Evolutionary conservation across 2,797 vertebrate genomes (phyloP).

Genomic region (Chelonia mydas): DNA sequence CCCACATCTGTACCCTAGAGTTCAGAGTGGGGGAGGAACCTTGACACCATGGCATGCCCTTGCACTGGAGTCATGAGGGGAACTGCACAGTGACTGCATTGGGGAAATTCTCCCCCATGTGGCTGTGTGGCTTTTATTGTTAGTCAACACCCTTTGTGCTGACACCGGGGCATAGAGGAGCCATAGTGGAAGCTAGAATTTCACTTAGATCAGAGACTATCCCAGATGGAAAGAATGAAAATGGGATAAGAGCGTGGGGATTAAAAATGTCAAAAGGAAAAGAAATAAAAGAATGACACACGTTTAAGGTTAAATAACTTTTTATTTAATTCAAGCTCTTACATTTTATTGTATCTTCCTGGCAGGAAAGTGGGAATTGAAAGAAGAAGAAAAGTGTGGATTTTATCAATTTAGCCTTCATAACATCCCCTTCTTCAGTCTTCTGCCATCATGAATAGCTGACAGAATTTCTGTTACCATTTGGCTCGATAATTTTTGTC

Average conservation of each 20-base stretch:
- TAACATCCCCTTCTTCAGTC: neutral
- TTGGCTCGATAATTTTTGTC: neutral
- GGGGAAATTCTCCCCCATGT: neutral
- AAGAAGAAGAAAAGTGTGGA: neutral
- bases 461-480: neutral
- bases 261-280: neutral
- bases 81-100: neutral
- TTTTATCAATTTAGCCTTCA: neutral
- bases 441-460: neutral
- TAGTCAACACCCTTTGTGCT: neutral
- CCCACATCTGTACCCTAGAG: no score
- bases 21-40: no score
- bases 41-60: neutral
- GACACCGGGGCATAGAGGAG: neutral
- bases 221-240: neutral
- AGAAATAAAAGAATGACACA: neutral
- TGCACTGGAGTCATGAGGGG: neutral
- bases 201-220: neutral
- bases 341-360: neutral
- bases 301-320: neutral
- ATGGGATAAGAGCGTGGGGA: neutral
- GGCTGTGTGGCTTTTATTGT: neutral
- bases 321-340: neutral
- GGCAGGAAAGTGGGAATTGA: neutral
- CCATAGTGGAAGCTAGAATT: neutral